A percentile compares a stretch with the other conserved stretches of the same genome.
Conservation (phyloP, 2,888 invertebrate species). For the Carabus problematicus region DNA sequence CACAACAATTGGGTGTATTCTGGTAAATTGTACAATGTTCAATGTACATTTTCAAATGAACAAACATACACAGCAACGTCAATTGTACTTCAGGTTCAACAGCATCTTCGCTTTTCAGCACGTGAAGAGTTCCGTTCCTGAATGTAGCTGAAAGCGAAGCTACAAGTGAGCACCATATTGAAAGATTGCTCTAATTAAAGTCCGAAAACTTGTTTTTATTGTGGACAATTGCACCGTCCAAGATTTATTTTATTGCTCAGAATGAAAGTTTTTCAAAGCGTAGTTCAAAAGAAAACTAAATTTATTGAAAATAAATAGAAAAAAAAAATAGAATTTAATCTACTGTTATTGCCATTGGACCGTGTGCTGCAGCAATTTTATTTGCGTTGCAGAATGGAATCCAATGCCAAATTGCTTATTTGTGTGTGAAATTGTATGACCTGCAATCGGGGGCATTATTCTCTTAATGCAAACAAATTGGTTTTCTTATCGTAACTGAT, state of each 20-base stretch:
- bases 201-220: not conserved
- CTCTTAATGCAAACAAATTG: too few species aligned
- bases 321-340: constrained; percentile 19
- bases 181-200: constrained; percentile 17
- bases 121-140: not conserved
- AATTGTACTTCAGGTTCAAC: not conserved
- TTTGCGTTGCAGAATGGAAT: constrained; percentile 5
- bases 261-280: not conserved
- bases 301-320: constrained; percentile 19
- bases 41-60: too few species aligned
- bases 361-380: constrained; percentile 17
- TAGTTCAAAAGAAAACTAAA: constrained; percentile 11
- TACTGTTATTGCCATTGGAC: constrained; percentile 16
- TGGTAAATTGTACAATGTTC: too few species aligned
- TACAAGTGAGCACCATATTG: constrained; percentile 7
- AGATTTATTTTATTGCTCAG: constrained; percentile 3
- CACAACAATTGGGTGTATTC: too few species aligned
- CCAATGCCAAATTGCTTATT: too few species aligned
- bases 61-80: too few species aligned
- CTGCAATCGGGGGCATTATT: too few species aligned
- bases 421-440: too few species aligned
- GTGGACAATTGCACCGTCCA: constrained; percentile 10
- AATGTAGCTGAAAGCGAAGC: not conserved
- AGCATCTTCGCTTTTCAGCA: not conserved
- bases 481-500: too few species aligned